A percentile compares a stretch with the other conserved stretches of the same genome.
Conservation (phyloP, 2,113 vertebrate genomes). For the Zootoca vivipara region DNA sequence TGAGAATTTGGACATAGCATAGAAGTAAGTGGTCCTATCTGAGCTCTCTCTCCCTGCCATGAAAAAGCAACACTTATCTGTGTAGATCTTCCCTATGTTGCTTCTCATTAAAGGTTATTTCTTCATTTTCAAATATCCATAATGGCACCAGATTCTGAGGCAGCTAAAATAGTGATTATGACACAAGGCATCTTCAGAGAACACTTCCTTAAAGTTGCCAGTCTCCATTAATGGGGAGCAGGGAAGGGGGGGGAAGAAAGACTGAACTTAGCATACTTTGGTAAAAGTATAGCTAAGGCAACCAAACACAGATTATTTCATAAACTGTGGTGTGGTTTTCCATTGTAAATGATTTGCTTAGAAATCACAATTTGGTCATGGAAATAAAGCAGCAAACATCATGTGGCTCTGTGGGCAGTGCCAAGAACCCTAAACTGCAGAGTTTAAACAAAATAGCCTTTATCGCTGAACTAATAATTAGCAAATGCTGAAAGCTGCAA, state of each 20-base stretch:
- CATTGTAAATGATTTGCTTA: neutral
- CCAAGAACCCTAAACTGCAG: neutral
- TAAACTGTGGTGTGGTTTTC: neutral
- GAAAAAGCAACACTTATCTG: neutral
- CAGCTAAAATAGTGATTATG: neutral
- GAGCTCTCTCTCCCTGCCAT: too few relatives aligned
- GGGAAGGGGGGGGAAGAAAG: neutral
- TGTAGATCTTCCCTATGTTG: neutral
- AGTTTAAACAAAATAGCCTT: conserved; percentile 4
- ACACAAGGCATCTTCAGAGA: neutral
- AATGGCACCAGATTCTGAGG: neutral
- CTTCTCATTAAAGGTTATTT: neutral
- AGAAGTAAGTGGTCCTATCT: neutral
- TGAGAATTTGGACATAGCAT: neutral
- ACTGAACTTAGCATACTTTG: neutral
- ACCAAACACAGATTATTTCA: neutral
- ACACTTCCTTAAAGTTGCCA: neutral
- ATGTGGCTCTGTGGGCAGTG: neutral
- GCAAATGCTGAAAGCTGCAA: neutral
- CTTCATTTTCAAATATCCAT: neutral
- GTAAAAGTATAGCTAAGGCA: neutral
- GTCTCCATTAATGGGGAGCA: neutral
- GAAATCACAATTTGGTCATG: neutral
- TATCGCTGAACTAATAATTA: neutral
- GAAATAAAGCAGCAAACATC: neutral